Evolutionary conservation across 2,888 invertebrate species (phyloP), one percentile per base, ranked within the genome.

Genomic region (Lasioglossum vierecki): DNA sequence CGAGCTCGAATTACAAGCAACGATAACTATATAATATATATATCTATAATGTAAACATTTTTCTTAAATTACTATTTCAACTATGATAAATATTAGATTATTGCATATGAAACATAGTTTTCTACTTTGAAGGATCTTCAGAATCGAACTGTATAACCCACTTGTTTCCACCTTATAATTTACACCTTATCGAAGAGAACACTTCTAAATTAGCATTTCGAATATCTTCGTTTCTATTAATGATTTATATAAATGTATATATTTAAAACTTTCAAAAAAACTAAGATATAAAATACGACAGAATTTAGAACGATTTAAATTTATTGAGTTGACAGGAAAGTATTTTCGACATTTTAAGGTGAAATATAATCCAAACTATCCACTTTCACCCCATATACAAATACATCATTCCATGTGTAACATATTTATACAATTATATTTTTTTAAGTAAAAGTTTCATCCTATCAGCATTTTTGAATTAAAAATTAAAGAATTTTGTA

Each of bases 11-110:
- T 85, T 83, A 68, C 49, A 71, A 35, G 71, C 68, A 84, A 76
- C 44, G 49, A 11, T 75, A 76, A 35, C 49, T 84, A 80, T 60
- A 35, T 30, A 5, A 41, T 44, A 35, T 30, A 18, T 63, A 41
- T 46, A 26, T 30, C n/a, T 44, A 75, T 85, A 88, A 74, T 57
- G 49, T 46, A 75, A 80, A 73, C 60, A 68, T 57, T 80, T 83
- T 35, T 44, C 44, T 84, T 80, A 76, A 78, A 85, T 49, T 76
- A 77, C 70, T 79, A 53, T 75, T 11, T 66, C n/a, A n/a, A 57
- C 78, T 89, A 87, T 35, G 79, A 82, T 85, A 80, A 84, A 83
- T 88, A 68, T 68, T n/a, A 39, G 39, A 41, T 68, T 68, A 68
- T 68, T 68, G 68, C 68, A 11, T 39, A 41, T 22, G 68, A 68